Base-by-base conservation (phyloP, 2,888 invertebrate species). In the Mesochorus sp. region DNA sequence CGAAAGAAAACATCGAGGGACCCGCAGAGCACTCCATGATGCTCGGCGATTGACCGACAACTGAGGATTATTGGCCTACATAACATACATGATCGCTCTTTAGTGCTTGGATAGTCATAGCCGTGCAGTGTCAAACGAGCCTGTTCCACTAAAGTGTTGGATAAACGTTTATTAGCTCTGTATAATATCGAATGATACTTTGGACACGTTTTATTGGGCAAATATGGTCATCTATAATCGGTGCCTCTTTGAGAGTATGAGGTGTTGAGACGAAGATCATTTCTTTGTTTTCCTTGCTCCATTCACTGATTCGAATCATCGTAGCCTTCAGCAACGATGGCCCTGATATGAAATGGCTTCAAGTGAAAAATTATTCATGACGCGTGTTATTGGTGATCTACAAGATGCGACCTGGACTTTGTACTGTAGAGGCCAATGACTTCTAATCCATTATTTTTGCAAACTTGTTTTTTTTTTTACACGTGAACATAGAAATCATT, bases 31-130 rank as follows among this genome's bases (percentile, higher is more conserved):
- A 42, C 51, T 71, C 76, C 71, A 76, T 76, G 47, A 31, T 62
- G 59, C 71, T 53, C 71, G 53, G 53, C 59, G 76, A 61, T 72
- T 66, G 66, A 44, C 71, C 31, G 49, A 66, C 51, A 66, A 76
- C 76, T 76, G 71, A 76, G 66, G 61, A 71, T 72, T 61, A 66
- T 76, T 71, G 61, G 61, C 51, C 76, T 53, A 66, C 66, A 76
- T 64, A 57, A 42, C 51, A 59, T 37, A 44, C 61, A 66, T 68
- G 34, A 55, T 64, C 28, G 66, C 51, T 53, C 51, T 71, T 59
- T 51, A 37, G 47, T 44, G 59, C 66, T 31, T 42, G 66, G 14
- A 21, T 31, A 31, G 14, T 39, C 28, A 34, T 70, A 47, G 51
- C n/a, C 51, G 44, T 12, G 42, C 19, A 39, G 49, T 26, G 66